Evolutionary conservation across 2,113 vertebrate genomes (phyloP), one percentile per base, ranked within the genome.

Genomic region (Triplophysa rosa): DNA sequence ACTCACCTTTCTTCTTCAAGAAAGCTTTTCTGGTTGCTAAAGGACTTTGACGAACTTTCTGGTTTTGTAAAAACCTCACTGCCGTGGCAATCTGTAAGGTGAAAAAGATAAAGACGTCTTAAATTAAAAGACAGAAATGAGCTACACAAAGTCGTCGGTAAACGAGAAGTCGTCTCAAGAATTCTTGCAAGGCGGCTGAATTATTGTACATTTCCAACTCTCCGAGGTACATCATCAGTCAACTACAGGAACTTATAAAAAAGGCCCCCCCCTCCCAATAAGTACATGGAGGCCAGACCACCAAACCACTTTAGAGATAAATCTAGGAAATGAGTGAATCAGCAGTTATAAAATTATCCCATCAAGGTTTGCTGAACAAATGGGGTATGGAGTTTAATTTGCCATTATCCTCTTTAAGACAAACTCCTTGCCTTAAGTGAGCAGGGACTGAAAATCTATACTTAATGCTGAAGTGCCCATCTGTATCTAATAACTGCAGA

Each of bases 1-100:
- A 56, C 87, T 96, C 79, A 99, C 98, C 97, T 97, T 99, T 99
- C 88, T 97, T 98, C 93, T 96, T 97, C 83, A 99, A 90, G 89
- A 99, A 99, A 0, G 94, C 93, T 93, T 93, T 98, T 91, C 95
- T 93, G 86, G 92, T 94, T 66, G 92, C 90, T 68, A 97, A 78
- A 0, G 96, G 95, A 84, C 97, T 99, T 86, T 98, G 95, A 54
- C 93, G 95, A 67, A 99, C 98, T 79, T 96, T 94, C 8, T 94
- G 93, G 89, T 99, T 98, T 89, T 98, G 96, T 54, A 99, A 92
- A 91, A 99, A 99, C 89, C 98, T 97, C 84, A 98, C 94, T 69
- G 97, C 97, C 17, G 98, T 99, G 82, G 93, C 91, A 87, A 99
- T 95, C 97, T 99, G 90, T 37, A 80, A 87, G 74, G 87, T 13